Conservation (phyloP, 2,888 invertebrate genomes). For the Leucophenga maculata region DNA sequence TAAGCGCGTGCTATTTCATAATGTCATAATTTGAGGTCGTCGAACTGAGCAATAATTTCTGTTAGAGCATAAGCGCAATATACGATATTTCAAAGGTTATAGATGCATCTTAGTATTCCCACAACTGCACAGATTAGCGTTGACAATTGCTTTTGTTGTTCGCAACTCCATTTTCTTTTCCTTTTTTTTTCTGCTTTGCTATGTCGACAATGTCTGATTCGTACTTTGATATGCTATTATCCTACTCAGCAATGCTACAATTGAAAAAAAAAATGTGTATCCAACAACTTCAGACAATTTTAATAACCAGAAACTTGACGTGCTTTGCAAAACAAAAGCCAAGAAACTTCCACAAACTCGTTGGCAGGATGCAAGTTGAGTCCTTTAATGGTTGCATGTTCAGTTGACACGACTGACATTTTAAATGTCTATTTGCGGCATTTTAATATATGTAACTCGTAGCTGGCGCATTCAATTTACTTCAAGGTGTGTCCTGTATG, state of each 20-base stretch:
- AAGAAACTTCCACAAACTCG: conserved; percentile 9
- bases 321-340: conserved; percentile 16
- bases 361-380: neutral
- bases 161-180: too few relatives aligned
- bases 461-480: conserved; percentile 15
- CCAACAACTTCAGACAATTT: conserved; percentile 50
- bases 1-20: conserved; percentile 20
- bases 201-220: too few relatives aligned
- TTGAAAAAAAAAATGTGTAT: conserved; percentile 21
- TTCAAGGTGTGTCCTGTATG: conserved; percentile 23
- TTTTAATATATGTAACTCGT: neutral
- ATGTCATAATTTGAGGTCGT: conserved; percentile 32
- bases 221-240: neutral
- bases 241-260: conserved; percentile 12
- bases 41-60: conserved; percentile 17
- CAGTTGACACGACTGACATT: conserved; percentile 35
- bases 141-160: too few relatives aligned
- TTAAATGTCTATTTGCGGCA: conserved; percentile 22
- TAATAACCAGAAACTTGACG: conserved; percentile 35
- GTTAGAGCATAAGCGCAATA: neutral
- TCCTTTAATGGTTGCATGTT: conserved; percentile 45
- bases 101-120: too few relatives aligned
- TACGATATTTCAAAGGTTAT: too few relatives aligned
- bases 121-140: neutral
- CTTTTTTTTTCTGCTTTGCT: too few relatives aligned